Evolutionary conservation across 2,888 invertebrate genomes (phyloP).

Genomic region (Athalia rosae): DNA sequence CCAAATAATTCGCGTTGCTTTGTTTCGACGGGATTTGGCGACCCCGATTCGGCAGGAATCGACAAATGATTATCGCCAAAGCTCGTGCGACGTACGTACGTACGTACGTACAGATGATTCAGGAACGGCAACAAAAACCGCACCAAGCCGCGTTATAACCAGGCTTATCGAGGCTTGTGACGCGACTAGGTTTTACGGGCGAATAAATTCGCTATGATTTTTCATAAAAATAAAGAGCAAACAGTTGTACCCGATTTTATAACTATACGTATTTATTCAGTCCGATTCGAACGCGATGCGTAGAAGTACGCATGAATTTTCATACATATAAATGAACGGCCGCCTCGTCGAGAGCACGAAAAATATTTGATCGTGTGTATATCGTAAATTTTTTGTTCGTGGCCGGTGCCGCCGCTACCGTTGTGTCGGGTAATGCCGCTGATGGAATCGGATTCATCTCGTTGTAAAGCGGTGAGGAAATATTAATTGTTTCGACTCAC

Average conservation of each 20-base stretch:
- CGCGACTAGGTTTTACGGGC: not conserved
- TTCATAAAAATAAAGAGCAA: not conserved
- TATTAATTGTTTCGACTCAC: constrained; percentile 1
- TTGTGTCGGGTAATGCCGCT: not conserved
- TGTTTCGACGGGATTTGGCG: not conserved
- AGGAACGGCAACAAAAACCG: not conserved
- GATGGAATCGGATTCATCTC: not conserved
- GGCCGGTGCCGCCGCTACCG: not conserved
- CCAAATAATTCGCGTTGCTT: not conserved
- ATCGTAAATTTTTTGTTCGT: not conserved
- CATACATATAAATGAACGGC: not conserved
- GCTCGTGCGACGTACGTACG: not conserved
- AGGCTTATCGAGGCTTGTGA: not conserved
- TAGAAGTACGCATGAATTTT: not conserved
- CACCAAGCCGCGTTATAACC: not conserved
- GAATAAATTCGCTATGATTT: not conserved
- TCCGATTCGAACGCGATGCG: too few species aligned
- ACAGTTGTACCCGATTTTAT: too few species aligned
- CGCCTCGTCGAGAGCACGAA: not conserved
- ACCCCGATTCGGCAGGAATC: not conserved
- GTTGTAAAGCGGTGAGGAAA: not conserved
- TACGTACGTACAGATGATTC: not conserved
- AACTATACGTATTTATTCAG: not conserved
- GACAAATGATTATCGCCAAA: not conserved
- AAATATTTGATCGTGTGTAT: not conserved